A percentile compares a stretch with the other conserved stretches of the same genome.
Evolutionary conservation across 2,888 invertebrate species (phyloP).

Genomic region (Mythimna albipuncta): DNA sequence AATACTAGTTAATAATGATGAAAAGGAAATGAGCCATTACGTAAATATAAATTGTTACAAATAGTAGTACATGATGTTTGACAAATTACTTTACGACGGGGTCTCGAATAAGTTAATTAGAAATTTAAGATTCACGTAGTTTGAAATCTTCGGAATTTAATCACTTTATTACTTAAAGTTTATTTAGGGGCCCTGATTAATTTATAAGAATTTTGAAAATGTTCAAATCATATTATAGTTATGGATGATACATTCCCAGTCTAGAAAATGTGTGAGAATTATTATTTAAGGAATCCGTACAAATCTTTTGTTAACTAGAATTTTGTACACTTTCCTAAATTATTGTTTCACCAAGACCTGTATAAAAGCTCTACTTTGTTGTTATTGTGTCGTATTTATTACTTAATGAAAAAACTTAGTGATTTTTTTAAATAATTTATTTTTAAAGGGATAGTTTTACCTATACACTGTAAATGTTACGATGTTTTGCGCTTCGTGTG

Average conservation of each 20-base stretch:
- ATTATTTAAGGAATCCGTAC: constrained; percentile 44
- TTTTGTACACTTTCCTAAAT: constrained; percentile 62
- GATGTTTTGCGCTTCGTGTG: constrained; percentile 64
- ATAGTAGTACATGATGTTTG: constrained; percentile 51
- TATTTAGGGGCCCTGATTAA: constrained; percentile 58
- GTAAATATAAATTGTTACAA: constrained; percentile 55
- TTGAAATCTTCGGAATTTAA: constrained; percentile 30
- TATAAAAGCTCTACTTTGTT: constrained; percentile 78
- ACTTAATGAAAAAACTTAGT: constrained; percentile 78
- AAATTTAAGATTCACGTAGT: constrained; percentile 46
- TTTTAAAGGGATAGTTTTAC: constrained; percentile 83
- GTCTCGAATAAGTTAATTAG: constrained; percentile 55
- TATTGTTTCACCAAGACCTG: constrained; percentile 66
- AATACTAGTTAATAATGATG: constrained; percentile 35
- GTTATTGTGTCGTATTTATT: constrained; percentile 87
- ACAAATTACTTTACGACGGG: constrained; percentile 52
- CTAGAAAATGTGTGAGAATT: constrained; percentile 45
- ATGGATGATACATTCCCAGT: constrained; percentile 62
- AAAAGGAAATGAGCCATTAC: constrained; percentile 57
- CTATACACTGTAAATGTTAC: constrained; percentile 69
- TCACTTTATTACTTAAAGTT: constrained; percentile 35
- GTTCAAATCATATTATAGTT: constrained; percentile 51
- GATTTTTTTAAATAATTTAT: constrained; percentile 88
- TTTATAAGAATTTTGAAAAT: constrained; percentile 52
- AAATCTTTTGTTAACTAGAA: constrained; percentile 40